Percentiles rank a stretch among this genome's conserved stretches.
Conservation (phyloP, 2,888 invertebrate genomes). For the Nowickia ferox region DNA sequence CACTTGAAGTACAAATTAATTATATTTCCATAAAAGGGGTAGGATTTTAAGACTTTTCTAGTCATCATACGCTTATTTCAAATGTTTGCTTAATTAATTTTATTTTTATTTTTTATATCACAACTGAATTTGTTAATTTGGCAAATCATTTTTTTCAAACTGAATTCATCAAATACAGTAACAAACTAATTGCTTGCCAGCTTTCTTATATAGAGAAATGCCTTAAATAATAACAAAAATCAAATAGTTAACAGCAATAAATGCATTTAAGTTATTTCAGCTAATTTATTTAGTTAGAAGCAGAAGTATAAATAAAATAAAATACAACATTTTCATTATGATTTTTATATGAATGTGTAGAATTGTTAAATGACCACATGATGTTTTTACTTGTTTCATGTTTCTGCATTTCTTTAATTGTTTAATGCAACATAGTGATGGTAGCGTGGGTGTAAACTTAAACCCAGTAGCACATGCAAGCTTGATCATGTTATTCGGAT, state of each 20-base stretch:
- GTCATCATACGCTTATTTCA: constrained; percentile 28
- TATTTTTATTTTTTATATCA: background rate
- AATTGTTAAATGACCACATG: constrained; percentile 33
- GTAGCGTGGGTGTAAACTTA: background rate
- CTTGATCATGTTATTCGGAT: too few species aligned
- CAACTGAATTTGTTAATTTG: constrained; percentile 48
- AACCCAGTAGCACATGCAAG: background rate
- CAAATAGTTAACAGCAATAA: background rate
- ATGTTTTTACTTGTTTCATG: constrained; percentile 12
- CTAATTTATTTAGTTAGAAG: constrained; percentile 37
- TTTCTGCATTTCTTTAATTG: constrained; percentile 8
- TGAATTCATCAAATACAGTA: constrained; percentile 11
- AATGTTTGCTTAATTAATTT: constrained; percentile 33
- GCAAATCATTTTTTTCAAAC: constrained; percentile 27
- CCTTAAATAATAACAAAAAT: constrained; percentile 25
- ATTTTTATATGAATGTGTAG: constrained; percentile 13
- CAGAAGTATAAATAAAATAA: background rate
- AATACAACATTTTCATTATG: constrained; percentile 19
- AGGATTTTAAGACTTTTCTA: too few species aligned
- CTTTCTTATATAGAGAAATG: constrained; percentile 15
- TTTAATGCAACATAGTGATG: background rate
- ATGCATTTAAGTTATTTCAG: constrained; percentile 18
- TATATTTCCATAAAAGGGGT: too few species aligned
- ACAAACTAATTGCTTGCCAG: constrained; percentile 38
- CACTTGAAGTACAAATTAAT: too few species aligned